These are phyloP conservation scores for Conus canariensis DNA, from an alignment of 2,888 invertebrate species.

Conservation along the genomic window DNA sequence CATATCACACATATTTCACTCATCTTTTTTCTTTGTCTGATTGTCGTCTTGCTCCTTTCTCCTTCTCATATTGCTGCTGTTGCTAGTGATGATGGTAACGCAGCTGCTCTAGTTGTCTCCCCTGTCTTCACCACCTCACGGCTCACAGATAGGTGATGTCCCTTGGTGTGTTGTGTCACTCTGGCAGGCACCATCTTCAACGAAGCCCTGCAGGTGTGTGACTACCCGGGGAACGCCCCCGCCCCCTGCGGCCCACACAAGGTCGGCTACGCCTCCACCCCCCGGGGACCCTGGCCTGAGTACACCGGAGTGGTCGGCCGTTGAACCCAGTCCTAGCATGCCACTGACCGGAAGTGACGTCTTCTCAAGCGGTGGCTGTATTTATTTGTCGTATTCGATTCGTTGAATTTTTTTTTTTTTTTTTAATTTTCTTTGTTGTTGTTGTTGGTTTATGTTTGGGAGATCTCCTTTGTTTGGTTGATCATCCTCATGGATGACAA, in stretches of 20 bases:
- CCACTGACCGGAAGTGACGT: slow-evolving; percentile 15
- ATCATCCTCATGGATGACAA: too few relatives aligned
- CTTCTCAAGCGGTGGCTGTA: not conserved
- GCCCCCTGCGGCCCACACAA: slow-evolving; percentile 25
- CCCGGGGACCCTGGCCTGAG: slow-evolving; percentile 30
- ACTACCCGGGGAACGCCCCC: slow-evolving; percentile 25
- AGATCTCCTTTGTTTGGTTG: too few relatives aligned
- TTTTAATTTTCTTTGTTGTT: not conserved
- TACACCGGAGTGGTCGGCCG: slow-evolving; percentile 1
- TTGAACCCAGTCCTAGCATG: not conserved
- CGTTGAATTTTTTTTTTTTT: not conserved
- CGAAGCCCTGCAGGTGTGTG: slow-evolving; percentile 31
- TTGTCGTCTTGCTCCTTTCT: not conserved
- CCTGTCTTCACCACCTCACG: too few relatives aligned
- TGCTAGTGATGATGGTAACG: too few relatives aligned
- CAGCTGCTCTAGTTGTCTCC: too few relatives aligned
- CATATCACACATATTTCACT: not conserved
- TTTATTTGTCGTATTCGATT: not conserved
- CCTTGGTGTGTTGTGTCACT: not conserved
- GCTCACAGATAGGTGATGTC: too few relatives aligned
- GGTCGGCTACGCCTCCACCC: slow-evolving; percentile 26
- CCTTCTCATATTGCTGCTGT: not conserved
- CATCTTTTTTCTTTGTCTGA: not conserved
- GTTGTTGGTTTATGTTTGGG: not conserved
- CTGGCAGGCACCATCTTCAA: slow-evolving; percentile 25